Percentiles rank a stretch among this genome's conserved stretches.
Evolutionary conservation across 2,888 invertebrate genomes (phyloP).

Genomic region (Macrosoma leucophasiata): DNA sequence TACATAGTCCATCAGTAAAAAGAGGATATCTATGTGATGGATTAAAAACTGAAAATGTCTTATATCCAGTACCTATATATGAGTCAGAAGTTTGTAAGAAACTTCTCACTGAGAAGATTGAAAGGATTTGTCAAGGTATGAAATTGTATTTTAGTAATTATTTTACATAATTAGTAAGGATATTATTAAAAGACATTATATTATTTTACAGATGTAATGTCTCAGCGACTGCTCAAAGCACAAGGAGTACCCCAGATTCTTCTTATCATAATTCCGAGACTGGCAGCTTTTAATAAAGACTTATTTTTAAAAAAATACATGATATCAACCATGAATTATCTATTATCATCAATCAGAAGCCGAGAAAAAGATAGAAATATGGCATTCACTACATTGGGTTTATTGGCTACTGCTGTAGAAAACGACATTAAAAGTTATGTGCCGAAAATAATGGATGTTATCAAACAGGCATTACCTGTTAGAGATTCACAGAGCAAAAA

Average conservation of each 20-base stretch:
- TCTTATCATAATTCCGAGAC: constrained; percentile 89
- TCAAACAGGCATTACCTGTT: constrained; percentile 84
- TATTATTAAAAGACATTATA: constrained; percentile 3
- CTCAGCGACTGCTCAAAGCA: constrained; percentile 84
- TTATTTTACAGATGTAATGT: constrained; percentile 79
- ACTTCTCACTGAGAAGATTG: constrained; percentile 88
- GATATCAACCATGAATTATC: constrained; percentile 83
- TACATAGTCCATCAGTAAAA: constrained; percentile 76
- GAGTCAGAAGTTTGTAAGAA: constrained; percentile 92
- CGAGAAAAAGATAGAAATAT: constrained; percentile 90
- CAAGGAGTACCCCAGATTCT: constrained; percentile 91
- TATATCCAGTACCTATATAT: constrained; percentile 78
- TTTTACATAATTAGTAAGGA: constrained; percentile 7
- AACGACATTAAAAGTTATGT: constrained; percentile 87
- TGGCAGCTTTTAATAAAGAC: constrained; percentile 94
- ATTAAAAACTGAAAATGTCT: constrained; percentile 68
- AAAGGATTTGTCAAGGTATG: constrained; percentile 81
- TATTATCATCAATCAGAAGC: constrained; percentile 84
- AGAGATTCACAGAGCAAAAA: constrained; percentile 87
- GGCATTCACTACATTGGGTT: constrained; percentile 93
- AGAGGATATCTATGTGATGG: constrained; percentile 68
- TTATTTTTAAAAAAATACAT: constrained; percentile 86
- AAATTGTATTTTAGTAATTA: constrained; percentile 4
- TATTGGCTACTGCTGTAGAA: constrained; percentile 92
- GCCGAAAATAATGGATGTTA: constrained; percentile 89